Evolutionary conservation across 2,888 invertebrate species (phyloP).

Genomic region (Ochropleura leucogaster): DNA sequence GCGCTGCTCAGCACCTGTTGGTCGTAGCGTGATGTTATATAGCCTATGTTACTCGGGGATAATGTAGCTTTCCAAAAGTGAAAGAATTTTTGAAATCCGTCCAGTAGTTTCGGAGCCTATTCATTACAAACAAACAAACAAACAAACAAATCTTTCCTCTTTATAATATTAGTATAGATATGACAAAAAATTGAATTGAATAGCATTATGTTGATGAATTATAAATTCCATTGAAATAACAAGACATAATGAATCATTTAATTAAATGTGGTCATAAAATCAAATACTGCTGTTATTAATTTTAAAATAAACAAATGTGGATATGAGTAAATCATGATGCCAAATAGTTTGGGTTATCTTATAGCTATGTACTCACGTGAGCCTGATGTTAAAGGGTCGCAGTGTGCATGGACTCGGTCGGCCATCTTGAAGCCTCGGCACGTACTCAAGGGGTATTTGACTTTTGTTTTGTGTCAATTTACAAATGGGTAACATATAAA

Average conservation of each 20-base stretch:
- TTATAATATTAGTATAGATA: too few relatives aligned
- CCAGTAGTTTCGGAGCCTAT: too few relatives aligned
- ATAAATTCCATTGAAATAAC: neutral
- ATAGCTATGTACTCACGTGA: constrained; percentile 87
- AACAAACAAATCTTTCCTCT: too few relatives aligned
- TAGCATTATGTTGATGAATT: neutral
- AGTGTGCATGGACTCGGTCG: constrained; percentile 72
- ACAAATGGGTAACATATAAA: constrained; percentile 91
- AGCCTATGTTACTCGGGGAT: too few relatives aligned
- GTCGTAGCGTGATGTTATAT: too few relatives aligned
- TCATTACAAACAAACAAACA: too few relatives aligned
- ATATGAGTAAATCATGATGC: constrained; percentile 44
- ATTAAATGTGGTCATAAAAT: neutral
- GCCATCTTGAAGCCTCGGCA: constrained; percentile 80
- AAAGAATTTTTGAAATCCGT: too few relatives aligned
- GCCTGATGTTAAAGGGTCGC: constrained; percentile 71
- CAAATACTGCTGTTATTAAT: neutral
- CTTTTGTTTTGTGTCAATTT: constrained; percentile 91
- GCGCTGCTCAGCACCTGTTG: too few relatives aligned
- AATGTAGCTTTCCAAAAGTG: too few relatives aligned
- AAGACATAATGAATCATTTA: constrained; percentile 4
- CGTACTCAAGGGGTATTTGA: constrained; percentile 85
- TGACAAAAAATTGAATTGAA: neutral
- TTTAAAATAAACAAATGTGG: constrained; percentile 11
- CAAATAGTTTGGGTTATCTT: constrained; percentile 67